Evolutionary conservation across 1,140 invertebrate species (phyloP).

Genomic region (Mizuhopecten yessoensis): DNA sequence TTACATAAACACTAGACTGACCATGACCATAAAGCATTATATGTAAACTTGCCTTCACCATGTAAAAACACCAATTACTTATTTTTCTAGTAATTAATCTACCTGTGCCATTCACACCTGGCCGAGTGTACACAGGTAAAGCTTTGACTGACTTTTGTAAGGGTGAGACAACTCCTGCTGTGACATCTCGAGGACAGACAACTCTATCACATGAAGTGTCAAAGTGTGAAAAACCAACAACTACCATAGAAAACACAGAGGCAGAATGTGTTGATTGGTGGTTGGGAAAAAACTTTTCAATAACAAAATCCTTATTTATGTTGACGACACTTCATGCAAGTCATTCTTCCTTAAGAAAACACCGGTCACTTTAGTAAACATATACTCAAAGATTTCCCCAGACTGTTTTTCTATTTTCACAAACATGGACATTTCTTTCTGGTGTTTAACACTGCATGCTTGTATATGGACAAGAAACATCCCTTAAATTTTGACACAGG

Average conservation of each 20-base stretch:
- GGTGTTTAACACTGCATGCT: not conserved
- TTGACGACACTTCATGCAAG: not conserved
- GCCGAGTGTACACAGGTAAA: not conserved
- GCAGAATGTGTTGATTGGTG: not conserved
- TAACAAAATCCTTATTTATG: not conserved
- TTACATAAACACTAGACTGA: not conserved
- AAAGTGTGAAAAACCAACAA: constrained; percentile 39
- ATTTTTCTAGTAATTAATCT: constrained; percentile 4
- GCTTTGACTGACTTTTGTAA: not conserved
- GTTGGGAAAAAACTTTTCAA: constrained; percentile 12
- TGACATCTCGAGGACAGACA: not conserved
- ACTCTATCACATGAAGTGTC: not conserved
- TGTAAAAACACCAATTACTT: constrained; percentile 33
- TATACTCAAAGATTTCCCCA: not conserved
- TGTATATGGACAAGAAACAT: not conserved
- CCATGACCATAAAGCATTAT: not conserved
- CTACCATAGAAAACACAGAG: not conserved
- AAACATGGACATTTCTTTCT: not conserved
- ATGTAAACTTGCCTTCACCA: not conserved
- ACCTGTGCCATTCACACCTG: not conserved
- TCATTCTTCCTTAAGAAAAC: not conserved
- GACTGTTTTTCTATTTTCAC: not conserved
- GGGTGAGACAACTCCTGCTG: not conserved
- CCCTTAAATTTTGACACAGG: not conserved
- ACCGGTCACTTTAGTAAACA: too few species aligned